Base-by-base conservation (phyloP, 2,888 invertebrate genomes). In the Nasonia oneida region DNA sequence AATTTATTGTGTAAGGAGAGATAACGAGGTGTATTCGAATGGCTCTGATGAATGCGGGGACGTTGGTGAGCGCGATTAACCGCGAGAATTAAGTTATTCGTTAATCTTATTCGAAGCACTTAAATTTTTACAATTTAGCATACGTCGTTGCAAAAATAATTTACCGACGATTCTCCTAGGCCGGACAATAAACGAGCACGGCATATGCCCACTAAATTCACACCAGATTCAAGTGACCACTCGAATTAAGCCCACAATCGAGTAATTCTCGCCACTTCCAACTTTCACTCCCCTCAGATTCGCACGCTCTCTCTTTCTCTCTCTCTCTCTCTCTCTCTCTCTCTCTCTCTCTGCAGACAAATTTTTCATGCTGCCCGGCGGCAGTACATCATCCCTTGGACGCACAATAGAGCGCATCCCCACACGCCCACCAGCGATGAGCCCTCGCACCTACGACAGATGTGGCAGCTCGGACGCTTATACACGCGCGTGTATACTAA, bases 151-250 rank as follows among this genome's bases (percentile, higher is more conserved):
- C 10, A 2, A 47, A 10, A 47, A 42, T 42, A 6, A 47, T 47
- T 12, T 12, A 47, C 47, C 2, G 12, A n/a, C 6, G 10, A 47
- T 61, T 61, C 8, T 29, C 29, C 29, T 61, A 61, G 10, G 1
- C 23, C 57, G n/a, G 6, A n/a, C n/a, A n/a, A n/a, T 8, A n/a
- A 61, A 61, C 57, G n/a, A n/a, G n/a, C n/a, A 29, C 29, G 23
- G 23, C 57, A n/a, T 61, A n/a, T 61, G n/a, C 5, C 57, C 57
- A 61, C 57, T 61, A 61, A 61, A 67, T 67, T 67, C 67, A 67
- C 15, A 67, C 67, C 67, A 67, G 3, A 67, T 39, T 37, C 71
- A 39, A 47, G 23, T 42, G 47, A 23, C 4, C 29, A 47, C 57
- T 33, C 61, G 76, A 57, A 37, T 33, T 57, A 67, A 67, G 14